Conservation (phyloP, 1,140 invertebrate species). For the Macrobrachium nipponense region DNA sequence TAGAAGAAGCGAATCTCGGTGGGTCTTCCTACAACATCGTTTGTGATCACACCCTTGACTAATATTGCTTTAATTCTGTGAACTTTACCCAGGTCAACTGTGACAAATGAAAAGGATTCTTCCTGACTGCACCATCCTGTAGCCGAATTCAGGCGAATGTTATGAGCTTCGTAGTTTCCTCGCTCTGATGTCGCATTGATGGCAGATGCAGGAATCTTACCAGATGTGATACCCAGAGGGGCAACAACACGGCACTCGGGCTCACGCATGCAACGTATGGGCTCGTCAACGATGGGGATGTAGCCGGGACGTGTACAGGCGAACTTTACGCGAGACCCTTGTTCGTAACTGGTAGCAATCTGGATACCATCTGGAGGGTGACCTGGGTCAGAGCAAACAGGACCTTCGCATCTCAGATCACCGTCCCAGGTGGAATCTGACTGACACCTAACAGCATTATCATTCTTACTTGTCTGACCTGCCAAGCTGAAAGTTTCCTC, state of each 20-base stretch:
- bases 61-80: conserved; percentile 87
- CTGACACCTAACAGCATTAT: conserved; percentile 83
- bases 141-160: conserved; percentile 90
- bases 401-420: conserved; percentile 93
- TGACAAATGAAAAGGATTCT: conserved; percentile 94
- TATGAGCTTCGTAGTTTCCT: conserved; percentile 90
- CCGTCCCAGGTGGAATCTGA: conserved; percentile 94
- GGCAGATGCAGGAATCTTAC: conserved; percentile 92
- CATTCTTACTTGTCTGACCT: conserved; percentile 89
- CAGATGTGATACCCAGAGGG: conserved; percentile 90
- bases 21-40: conserved; percentile 92
- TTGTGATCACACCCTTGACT: conserved; percentile 93
- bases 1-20: conserved; percentile 98
- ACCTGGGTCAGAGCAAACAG: conserved; percentile 94
- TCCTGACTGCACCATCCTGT: conserved; percentile 96
- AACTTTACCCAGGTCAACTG: conserved; percentile 91
- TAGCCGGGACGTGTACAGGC: conserved; percentile 91
- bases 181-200: conserved; percentile 94
- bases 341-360: conserved; percentile 91
- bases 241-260: conserved; percentile 94
- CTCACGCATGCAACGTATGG: conserved; percentile 90
- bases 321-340: conserved; percentile 78
- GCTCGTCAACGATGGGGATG: conserved; percentile 89
- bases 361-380: conserved; percentile 91
- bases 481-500: conserved; percentile 94